Evolutionary conservation across 1,140 invertebrate species (phyloP).

Genomic region (Octopus sinensis): DNA sequence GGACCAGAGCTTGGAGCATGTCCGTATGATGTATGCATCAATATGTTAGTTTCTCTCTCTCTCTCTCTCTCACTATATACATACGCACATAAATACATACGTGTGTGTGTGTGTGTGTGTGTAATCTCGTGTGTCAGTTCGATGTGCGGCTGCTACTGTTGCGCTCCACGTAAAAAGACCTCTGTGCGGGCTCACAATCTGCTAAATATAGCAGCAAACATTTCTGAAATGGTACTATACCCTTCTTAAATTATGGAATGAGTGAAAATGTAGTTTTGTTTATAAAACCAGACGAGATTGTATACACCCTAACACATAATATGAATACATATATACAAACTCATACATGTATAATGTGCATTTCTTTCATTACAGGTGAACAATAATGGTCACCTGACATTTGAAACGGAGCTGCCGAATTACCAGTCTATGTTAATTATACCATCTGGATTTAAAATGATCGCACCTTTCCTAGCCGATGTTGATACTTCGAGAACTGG

Average conservation of each 20-base stretch:
- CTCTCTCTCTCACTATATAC: too few species aligned
- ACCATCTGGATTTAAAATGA: constrained; percentile 83
- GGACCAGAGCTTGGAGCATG: too few species aligned
- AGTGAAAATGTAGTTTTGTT: background rate
- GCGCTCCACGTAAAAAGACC: too few species aligned
- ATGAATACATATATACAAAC: background rate
- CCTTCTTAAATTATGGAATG: background rate
- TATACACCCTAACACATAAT: background rate
- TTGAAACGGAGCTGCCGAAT: constrained; percentile 74
- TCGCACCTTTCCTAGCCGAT: constrained; percentile 87
- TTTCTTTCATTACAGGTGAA: constrained; percentile 70
- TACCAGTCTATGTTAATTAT: constrained; percentile 60
- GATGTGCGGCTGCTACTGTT: too few species aligned
- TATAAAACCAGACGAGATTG: constrained; percentile 3
- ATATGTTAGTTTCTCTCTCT: too few species aligned
- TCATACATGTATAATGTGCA: background rate
- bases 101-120: too few species aligned
- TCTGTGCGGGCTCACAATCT: too few species aligned
- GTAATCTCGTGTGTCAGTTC: too few species aligned
- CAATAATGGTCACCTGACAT: constrained; percentile 86
- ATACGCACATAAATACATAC: too few species aligned
- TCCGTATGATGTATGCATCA: too few species aligned
- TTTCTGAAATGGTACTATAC: too few species aligned
- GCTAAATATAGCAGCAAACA: too few species aligned
- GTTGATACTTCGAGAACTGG: constrained; percentile 78